Conservation (phyloP, 1,140 invertebrate genomes). For the Oncopodura yosiiana region DNA sequence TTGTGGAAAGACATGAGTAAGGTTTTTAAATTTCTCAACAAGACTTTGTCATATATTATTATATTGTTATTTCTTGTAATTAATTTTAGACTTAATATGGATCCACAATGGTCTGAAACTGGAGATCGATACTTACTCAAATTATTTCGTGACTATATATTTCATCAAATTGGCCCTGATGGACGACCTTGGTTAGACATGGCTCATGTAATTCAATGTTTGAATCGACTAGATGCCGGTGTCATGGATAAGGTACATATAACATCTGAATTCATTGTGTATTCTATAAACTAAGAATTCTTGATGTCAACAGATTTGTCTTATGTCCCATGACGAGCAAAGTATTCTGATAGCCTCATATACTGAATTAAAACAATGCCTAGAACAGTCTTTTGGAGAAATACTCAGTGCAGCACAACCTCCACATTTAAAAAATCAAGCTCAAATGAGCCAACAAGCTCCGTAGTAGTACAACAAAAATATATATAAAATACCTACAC, state of each 20-base stretch:
- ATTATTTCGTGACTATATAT: conserved; percentile 92
- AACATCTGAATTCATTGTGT: too few species aligned
- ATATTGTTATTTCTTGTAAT: conserved; percentile 6
- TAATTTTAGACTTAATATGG: conserved; percentile 71
- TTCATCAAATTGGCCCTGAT: conserved; percentile 85
- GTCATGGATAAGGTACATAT: conserved; percentile 68
- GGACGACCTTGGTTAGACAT: conserved; percentile 92
- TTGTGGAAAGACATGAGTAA: conserved; percentile 90
- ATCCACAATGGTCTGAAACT: conserved; percentile 90
- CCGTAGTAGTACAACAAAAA: too few species aligned
- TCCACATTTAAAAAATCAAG: too few species aligned
- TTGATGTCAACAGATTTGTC: conserved; percentile 61
- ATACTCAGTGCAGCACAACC: conserved; percentile 42
- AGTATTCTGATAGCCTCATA: conserved; percentile 91
- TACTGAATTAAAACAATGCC: conserved; percentile 85
- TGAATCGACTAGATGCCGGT: conserved; percentile 89
- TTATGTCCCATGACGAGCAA: conserved; percentile 91
- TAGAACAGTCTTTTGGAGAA: conserved; percentile 84
- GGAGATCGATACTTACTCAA: conserved; percentile 96
- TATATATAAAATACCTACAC: too few species aligned
- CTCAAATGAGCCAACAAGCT: too few species aligned
- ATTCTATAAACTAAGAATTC: too few species aligned
- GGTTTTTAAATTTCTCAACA: conserved; percentile 36
- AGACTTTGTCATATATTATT: background rate
- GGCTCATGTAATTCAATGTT: conserved; percentile 82